These are phyloP conservation scores for Cricetomys ansorgei DNA, from an alignment of 2,113 vertebrate genomes.

Conservation along the genomic window DNA sequence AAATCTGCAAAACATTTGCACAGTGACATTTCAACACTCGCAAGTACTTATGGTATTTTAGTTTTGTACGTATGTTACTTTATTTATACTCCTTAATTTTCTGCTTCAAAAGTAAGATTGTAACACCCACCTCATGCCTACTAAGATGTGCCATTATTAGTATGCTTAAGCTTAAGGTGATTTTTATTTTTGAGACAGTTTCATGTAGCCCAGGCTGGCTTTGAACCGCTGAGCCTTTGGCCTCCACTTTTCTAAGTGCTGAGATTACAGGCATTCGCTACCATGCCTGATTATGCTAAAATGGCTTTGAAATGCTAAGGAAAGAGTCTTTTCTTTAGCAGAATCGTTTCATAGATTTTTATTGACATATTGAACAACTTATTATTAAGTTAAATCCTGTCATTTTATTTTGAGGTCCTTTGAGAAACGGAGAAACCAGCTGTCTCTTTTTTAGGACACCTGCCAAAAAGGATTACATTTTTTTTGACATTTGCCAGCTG, in stretches of 20 bases:
- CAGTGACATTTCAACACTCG: background rate
- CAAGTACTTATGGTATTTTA: conserved; percentile 14
- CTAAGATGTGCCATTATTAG: background rate
- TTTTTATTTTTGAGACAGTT: background rate
- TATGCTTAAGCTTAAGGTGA: background rate
- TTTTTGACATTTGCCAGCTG: conserved; percentile 15
- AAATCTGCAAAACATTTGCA: conserved; percentile 16
- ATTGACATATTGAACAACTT: background rate
- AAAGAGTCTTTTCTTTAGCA: background rate
- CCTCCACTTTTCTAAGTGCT: background rate
- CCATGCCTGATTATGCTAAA: background rate
- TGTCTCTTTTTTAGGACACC: background rate
- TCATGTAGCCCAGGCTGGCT: background rate
- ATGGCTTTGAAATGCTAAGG: background rate
- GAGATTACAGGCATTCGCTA: background rate
- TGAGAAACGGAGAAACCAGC: conserved; percentile 26
- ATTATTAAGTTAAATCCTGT: background rate
- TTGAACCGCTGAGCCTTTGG: background rate
- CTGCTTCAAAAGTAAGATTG: conserved; percentile 21
- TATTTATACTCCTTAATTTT: background rate
- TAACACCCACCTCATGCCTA: background rate
- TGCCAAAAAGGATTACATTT: background rate
- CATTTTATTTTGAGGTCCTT: conserved; percentile 15
- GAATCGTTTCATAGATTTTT: background rate
- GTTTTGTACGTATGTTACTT: background rate